A percentile compares a stretch with the other conserved stretches of the same genome.
Conservation (phyloP, 2,888 invertebrate species). For the Anagyrus pseudococci region DNA sequence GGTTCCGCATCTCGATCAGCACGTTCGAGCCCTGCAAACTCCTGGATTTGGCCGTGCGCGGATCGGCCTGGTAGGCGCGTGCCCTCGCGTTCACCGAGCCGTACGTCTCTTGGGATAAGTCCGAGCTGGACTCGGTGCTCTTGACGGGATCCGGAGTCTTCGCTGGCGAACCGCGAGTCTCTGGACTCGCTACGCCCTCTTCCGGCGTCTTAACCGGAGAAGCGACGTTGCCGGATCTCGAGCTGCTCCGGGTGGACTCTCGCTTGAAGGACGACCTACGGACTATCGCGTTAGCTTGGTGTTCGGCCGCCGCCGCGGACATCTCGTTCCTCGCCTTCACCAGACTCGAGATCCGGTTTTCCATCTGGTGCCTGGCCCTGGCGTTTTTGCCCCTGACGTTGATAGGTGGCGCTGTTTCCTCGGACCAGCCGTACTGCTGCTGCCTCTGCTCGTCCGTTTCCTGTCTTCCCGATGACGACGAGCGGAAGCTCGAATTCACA, state of each 20-base stretch:
- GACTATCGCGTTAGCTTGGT: slow-evolving; percentile 20
- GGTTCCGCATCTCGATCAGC: slow-evolving; percentile 42
- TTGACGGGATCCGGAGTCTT: background rate
- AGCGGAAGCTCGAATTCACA: slow-evolving; percentile 19
- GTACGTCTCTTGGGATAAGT: slow-evolving; percentile 32
- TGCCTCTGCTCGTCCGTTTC: background rate
- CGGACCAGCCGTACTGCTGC: slow-evolving; percentile 3
- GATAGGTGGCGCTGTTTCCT: background rate
- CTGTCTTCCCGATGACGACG: background rate
- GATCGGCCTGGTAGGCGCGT: slow-evolving; percentile 43
- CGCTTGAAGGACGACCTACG: slow-evolving; percentile 49
- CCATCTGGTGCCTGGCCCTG: slow-evolving; percentile 26
- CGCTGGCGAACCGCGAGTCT: too few species aligned
- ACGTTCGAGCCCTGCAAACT: slow-evolving; percentile 28
- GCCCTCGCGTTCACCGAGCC: slow-evolving; percentile 44
- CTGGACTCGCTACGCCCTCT: too few species aligned
- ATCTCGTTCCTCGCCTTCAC: slow-evolving; percentile 43
- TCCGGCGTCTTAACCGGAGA: slow-evolving; percentile 48
- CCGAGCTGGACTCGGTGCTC: slow-evolving; percentile 15
- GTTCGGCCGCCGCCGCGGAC: slow-evolving; percentile 18
- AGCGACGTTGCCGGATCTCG: slow-evolving; percentile 29
- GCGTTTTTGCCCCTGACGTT: slow-evolving; percentile 19
- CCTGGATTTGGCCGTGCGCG: slow-evolving; percentile 30
- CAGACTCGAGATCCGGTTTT: slow-evolving; percentile 39
- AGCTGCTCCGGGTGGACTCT: slow-evolving; percentile 30